Conservation (phyloP, 2,113 vertebrate genomes). For the Antechinus stuartii region DNA sequence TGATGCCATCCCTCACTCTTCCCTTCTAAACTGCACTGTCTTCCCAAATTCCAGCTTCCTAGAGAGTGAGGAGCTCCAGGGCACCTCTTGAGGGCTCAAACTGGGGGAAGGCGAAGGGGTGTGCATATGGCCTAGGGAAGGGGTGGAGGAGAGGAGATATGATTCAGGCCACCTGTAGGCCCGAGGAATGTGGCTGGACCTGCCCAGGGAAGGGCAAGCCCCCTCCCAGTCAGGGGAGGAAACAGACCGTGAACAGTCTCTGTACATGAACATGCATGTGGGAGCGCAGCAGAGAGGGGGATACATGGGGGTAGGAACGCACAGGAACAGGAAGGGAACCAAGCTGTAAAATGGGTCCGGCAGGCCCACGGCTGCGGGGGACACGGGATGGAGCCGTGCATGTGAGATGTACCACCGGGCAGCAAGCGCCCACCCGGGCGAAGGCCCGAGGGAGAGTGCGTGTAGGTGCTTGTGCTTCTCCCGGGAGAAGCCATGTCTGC, state of each 20-base stretch:
- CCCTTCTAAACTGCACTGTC: neutral
- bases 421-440: neutral
- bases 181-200: conserved; percentile 73
- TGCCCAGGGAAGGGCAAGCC: conserved; percentile 57
- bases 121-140: neutral
- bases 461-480: neutral
- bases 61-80: conserved; percentile 62
- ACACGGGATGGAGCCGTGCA: neutral
- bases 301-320: neutral
- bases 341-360: neutral
- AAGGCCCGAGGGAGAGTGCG: accelerated
- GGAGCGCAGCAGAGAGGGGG: neutral
- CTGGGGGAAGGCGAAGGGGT: neutral
- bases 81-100: neutral
- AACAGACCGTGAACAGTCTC: neutral
- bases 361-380: accelerated
- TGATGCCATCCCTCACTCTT: neutral
- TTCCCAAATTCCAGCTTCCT: neutral
- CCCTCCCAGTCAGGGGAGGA: conserved; percentile 22
- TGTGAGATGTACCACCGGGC: neutral
- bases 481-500: neutral
- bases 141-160: conserved; percentile 40
- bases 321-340: neutral
- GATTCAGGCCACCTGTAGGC: conserved; percentile 57
- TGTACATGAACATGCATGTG: neutral